Evolutionary conservation across 2,888 invertebrate genomes (phyloP), one percentile per base, ranked within the genome.

Genomic region (Zaprionus lineosus): DNA sequence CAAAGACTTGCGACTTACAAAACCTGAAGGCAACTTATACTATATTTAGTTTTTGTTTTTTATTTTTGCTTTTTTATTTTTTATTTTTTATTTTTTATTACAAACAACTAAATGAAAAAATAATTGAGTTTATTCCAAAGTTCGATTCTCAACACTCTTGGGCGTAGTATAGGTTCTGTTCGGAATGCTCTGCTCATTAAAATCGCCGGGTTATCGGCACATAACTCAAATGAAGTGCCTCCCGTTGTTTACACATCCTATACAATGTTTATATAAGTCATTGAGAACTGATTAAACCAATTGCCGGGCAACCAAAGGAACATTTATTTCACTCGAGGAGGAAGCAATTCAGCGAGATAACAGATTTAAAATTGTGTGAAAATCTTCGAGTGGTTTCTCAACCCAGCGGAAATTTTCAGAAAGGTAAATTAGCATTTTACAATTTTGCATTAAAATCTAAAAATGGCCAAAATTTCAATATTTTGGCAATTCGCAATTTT

Each of bases 231-330:
- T 66, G 48, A 67, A 67, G 67, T 50, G 43, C 12, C 31, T 14
- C 12, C 14, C 12, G 41, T 16, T 70, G 60, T 67, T 73, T 79
- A 55, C 60, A 50, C 44, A 50, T 48, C 29, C 24, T 39, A 8
- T 5, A 50, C 51, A 67, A 33, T 66, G 46, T 61, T 57, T 63
- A 52, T 57, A 60, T 57, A 67, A 59, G 55, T 56, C 69, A 64
- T 72, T 78, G 33, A 26, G 41, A 51, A 53, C 69, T 62, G 68
- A 78, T 78, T 62, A 77, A 63, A 55, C 11, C 44, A 19, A 15
- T 14, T 41, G 8, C 40, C 26, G 7, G 18, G 18, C 37, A n/a
- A n/a, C n/a, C n/a, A n/a, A n/a, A n/a, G n/a, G n/a, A n/a, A n/a
- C n/a, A n/a, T n/a, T n/a, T n/a, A n/a, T n/a, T n/a, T n/a, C n/a